Base-by-base conservation (phyloP, 2,888 invertebrate species). In the Argynnis bischoffii region DNA sequence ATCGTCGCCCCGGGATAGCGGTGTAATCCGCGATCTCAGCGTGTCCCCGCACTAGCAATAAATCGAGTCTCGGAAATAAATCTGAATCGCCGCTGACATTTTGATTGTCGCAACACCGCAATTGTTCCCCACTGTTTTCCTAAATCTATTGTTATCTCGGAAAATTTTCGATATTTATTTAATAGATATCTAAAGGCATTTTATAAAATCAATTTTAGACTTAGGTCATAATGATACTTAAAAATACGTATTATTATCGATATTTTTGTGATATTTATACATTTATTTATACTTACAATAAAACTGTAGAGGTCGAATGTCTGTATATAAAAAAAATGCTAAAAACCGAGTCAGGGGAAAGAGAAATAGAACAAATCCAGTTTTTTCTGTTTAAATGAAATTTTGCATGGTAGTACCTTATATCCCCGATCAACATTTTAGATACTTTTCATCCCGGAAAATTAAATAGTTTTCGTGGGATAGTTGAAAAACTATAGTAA, bases 21-120 rank as follows among this genome's bases (percentile, higher is more conserved):
- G 26, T 61, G 69, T 74, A 71, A 74, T 71, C 72, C 64, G 61
- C 57, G 67, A 72, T 69, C 67, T 67, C 71, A 55, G 72, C 55
- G 63, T 60, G 57, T 64, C 72, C 55, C 41, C 65, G 72, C 71
- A 56, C 63, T 71, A 56, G 70, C 69, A 79, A 89, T 87, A 89
- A 89, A 89, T 88, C 82, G 76, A 73, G 67, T 26, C 69, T 70
- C 75, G 79, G 79, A 78, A 76, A 89, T 90, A 90, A 90, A 90
- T 89, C 90, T 88, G 84, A 85, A 89, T 90, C 85, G 84, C 78
- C 79, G 85, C 74, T 79, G 89, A 87, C 88, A 78, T 82, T 84
- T 86, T 87, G 82, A 75, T 76, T 74, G 78, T 74, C 66, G 63
- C 69, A 72, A 66, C 77, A 74, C 75, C 77, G 69, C 77, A 75